Percentiles rank a stretch among this genome's conserved stretches.
Conservation (phyloP, 2,113 vertebrate genomes). For the Malurus elegans region DNA sequence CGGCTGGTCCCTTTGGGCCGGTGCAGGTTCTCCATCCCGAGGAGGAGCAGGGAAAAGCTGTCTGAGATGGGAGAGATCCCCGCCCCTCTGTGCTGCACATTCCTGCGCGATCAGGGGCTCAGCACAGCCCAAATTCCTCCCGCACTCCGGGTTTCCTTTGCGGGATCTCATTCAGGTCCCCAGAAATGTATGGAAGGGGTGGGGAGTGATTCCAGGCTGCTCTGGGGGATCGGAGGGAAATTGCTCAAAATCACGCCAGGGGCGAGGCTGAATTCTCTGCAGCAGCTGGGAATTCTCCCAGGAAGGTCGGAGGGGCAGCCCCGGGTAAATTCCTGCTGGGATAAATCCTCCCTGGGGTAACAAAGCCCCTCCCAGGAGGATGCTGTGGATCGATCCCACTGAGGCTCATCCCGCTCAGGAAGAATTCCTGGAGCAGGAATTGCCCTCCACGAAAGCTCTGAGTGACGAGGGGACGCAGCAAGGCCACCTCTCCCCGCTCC, state of each 20-base stretch:
- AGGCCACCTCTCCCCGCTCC: not conserved
- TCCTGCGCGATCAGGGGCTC: not conserved
- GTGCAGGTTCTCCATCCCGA: not conserved
- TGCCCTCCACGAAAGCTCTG: not conserved
- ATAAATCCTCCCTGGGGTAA: not conserved
- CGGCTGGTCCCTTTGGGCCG: fast-evolving
- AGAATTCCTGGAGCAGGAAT: not conserved
- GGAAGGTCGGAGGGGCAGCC: not conserved
- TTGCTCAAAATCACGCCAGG: fast-evolving
- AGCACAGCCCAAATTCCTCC: not conserved
- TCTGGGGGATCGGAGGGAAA: not conserved
- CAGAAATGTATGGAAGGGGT: fast-evolving
- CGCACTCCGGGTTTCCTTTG: fast-evolving
- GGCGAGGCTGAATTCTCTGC: not conserved
- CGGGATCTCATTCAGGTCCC: fast-evolving
- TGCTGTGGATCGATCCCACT: not conserved
- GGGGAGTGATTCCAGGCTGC: not conserved
- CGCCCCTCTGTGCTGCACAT: fast-evolving
- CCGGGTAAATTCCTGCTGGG: fast-evolving
- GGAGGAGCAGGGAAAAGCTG: not conserved
- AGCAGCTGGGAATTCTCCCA: not conserved
- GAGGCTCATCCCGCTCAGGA: not conserved
- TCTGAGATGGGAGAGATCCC: not conserved
- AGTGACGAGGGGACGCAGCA: not conserved
- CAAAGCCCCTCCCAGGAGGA: not conserved